These are phyloP conservation scores for Galemys pyrenaicus DNA, from an alignment of 2,113 vertebrate genomes.

Conservation along the genomic window DNA sequence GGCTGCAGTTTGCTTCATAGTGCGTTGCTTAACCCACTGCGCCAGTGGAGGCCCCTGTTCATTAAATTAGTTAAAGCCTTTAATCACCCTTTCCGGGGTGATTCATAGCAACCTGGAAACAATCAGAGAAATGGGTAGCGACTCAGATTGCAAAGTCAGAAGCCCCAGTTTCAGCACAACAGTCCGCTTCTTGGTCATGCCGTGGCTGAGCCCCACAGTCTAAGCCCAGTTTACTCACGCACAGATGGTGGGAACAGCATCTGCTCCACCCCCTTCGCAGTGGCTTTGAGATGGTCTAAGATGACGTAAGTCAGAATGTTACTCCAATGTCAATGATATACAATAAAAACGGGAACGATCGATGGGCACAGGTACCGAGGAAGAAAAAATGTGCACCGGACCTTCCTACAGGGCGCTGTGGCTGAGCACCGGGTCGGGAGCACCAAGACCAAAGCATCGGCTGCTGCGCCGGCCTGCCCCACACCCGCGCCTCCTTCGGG, in stretches of 20 bases:
- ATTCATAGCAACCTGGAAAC: background rate
- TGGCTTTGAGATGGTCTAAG: background rate
- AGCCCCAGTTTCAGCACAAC: background rate
- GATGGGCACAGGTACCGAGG: background rate
- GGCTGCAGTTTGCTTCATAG: too few relatives aligned
- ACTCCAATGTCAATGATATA: background rate
- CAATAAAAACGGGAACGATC: background rate
- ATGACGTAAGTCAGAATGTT: background rate
- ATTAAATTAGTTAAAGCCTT: constrained; percentile 10
- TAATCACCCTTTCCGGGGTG: background rate
- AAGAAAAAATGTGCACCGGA: background rate
- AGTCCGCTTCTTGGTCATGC: background rate
- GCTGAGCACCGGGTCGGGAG: background rate
- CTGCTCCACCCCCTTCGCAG: background rate
- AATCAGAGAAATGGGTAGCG: background rate
- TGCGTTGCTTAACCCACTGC: too few relatives aligned
- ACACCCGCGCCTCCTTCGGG: background rate
- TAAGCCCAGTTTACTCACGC: background rate
- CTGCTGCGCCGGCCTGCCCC: background rate
- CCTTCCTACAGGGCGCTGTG: background rate
- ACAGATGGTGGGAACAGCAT: background rate
- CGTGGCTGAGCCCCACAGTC: background rate
- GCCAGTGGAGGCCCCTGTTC: too few relatives aligned
- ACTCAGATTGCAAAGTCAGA: background rate
- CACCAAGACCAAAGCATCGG: background rate